Base-by-base conservation (phyloP, 2,888 invertebrate genomes). In the Anoplius nigerrimus region DNA sequence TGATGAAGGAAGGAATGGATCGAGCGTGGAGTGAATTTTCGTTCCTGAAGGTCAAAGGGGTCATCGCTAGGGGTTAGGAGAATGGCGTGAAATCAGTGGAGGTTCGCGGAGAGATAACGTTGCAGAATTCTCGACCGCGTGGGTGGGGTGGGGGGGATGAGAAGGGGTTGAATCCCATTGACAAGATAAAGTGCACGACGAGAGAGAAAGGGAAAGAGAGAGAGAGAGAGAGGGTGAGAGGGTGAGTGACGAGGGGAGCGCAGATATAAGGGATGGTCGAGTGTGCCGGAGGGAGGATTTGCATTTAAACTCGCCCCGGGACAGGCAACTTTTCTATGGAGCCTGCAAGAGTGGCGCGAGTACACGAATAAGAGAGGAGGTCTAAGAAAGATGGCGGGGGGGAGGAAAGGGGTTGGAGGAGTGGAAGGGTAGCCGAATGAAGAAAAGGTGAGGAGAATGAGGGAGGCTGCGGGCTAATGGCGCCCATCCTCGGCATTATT, bases 401-500 rank as follows among this genome's bases (percentile, higher is more conserved):
- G 21, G 22, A 13, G 13, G 21, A 13, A 13, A 21, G 5, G 20
- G 11, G 16, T 16, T 2, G 48, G 16, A 18, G 42, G 13, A 42
- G 42, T 48, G 8, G 48, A 18, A 48, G 11, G 48, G 48, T 48
- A 34, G 34, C 34, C n/a, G n/a, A n/a, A n/a, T n/a, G n/a, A n/a
- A n/a, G n/a, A n/a, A 13, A 42, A 13, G 42, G 42, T 42, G 42
- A 42, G 48, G 16, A 52, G 22, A 21, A 52, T 20, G 52, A 22
- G 52, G 15, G 5, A 22, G 22, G 6, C 22, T 8, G 43, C 16
- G 3, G 42, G 34, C 56, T 43, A 56, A 21, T 43, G 18, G 56
- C 34, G 34, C 16, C 34, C 43, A 62, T 54, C 69, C 59, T 68
- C 11, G 66, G 62, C 69, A 74, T 80, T 79, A 80, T 82, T 81